Base-by-base conservation (phyloP, 2,113 vertebrate genomes). In the Sander vitreus region DNA sequence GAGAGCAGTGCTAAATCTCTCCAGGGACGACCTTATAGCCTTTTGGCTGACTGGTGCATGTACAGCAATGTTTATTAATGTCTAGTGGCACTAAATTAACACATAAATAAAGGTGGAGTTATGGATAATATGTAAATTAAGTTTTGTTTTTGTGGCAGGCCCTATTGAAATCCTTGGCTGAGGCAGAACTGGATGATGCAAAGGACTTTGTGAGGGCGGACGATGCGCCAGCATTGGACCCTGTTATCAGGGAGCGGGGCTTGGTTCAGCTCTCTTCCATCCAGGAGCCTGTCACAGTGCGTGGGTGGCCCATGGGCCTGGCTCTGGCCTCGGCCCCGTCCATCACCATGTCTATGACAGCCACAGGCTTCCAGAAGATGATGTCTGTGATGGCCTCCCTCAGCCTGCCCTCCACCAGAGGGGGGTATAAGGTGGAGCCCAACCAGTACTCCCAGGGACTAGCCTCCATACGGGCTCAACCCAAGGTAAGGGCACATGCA, bases 401-500 rank as follows among this genome's bases (percentile, higher is more conserved):
- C 39, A 89, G 89, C 58, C 89, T 96, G 25, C 94, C 95, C 2
- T 94, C 86, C 81, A 86, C 60, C 47, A 93, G 72, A 14, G 30
- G 76, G 43, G 72, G 89, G 67, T 94, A 86, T 84, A 90, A 89
- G 4, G 60, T 95, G 75, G 81, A 96, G 69, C 93, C 92, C 91
- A 95, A 93, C 69, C 95, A 89, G 92, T 94, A 85, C 80, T 89
- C 92, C 3, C 86, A 92, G 10, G 97, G 96, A 7, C 92, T 99
- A 27, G 92, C 96, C 0, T 99, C 98, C 57, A 93, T 99, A 79
- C 93, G 98, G 85, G 98, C 98, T 2, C 93, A 96, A 78, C 98
- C 98, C 0, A 97, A 96, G 96, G 98, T 99, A 90, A 91, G 58
- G 6, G 13, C 23, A 53, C 45, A 19, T 14, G 16, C 47, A 51